These are phyloP conservation scores for Parambassis ranga DNA, from an alignment of 2,797 vertebrate species.

Conservation along the genomic window DNA sequence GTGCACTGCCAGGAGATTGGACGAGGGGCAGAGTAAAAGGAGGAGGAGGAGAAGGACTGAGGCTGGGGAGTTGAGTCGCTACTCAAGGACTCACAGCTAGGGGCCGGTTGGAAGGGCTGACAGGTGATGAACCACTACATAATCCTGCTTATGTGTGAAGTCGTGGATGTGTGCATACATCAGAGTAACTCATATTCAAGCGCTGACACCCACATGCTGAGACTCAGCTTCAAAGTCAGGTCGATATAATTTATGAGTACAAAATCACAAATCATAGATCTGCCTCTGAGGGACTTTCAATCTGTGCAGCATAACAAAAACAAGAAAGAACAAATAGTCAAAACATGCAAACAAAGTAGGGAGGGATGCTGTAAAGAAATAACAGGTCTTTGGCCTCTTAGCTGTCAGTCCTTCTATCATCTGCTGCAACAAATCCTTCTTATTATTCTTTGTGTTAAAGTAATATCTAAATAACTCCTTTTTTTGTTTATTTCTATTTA, in stretches of 20 bases:
- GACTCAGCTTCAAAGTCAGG: background rate
- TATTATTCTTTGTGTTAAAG: no score
- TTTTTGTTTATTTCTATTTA: no score
- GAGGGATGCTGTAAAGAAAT: background rate
- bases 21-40: conserved; percentile 12
- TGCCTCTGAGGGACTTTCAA: background rate
- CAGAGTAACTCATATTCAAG: background rate
- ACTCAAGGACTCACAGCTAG: conserved; percentile 40
- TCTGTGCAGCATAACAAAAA: background rate
- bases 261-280: background rate
- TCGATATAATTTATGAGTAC: background rate
- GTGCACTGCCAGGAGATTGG: conserved; percentile 71
- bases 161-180: background rate
- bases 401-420: no score
- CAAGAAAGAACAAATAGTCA: background rate
- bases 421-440: no score
- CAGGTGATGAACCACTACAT: conserved; percentile 23
- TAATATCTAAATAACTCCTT: no score
- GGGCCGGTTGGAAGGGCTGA: conserved; percentile 15
- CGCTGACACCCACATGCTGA: background rate
- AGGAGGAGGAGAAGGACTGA: conserved; percentile 25
- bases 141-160: background rate
- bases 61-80: conserved; percentile 58
- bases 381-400: no score
- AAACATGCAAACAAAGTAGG: background rate